Evolutionary conservation across 2,888 invertebrate genomes (phyloP), one percentile per base, ranked within the genome.

Genomic region (Macaria notata): DNA sequence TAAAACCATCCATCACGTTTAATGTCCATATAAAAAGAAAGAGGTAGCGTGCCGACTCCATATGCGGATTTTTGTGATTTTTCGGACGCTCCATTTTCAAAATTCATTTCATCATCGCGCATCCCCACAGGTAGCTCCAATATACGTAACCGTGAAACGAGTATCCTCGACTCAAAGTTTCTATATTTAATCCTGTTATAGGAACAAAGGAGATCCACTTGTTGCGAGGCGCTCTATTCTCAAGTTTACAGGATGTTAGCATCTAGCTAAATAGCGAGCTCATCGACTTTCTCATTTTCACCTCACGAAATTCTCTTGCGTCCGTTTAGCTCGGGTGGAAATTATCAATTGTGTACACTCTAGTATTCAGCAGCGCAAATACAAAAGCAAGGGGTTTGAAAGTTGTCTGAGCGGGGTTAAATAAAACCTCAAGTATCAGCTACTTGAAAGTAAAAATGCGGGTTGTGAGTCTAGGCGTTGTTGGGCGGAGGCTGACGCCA

Each of bases 1-100:
- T 89, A 90, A 91, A 90, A 87, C 86, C 88, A 90, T 90, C 89
- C 88, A 89, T 90, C 90, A 89, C 81, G 81, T 85, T 86, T 88
- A 86, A 89, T 88, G 86, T 86, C 84, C 86, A 88, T 88, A 88
- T 84, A 84, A 87, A 81, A 88, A 85, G 87, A 83, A 87, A 72
- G 80, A 83, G 81, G 78, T 78, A 78, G 80, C 81, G 72, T 78
- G 79, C 80, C 75, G 74, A 79, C 79, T 84, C 77, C 73, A 76
- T 77, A 73, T 73, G 69, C 69, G 71, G 69, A 76, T 71, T 78
- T 81, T 81, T 79, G 71, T 70, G 69, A 69, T 79, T 75, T 75
- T 72, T 69, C 66, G 64, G 70, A 72, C 69, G 64, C 71, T 72
- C 71, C 69, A 71, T 72, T 69, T 71, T 64, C 65, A 62, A 72